phyloP scores from a whole-genome alignment of 2,888 invertebrate species.

The Drosophila atripex region DNA sequence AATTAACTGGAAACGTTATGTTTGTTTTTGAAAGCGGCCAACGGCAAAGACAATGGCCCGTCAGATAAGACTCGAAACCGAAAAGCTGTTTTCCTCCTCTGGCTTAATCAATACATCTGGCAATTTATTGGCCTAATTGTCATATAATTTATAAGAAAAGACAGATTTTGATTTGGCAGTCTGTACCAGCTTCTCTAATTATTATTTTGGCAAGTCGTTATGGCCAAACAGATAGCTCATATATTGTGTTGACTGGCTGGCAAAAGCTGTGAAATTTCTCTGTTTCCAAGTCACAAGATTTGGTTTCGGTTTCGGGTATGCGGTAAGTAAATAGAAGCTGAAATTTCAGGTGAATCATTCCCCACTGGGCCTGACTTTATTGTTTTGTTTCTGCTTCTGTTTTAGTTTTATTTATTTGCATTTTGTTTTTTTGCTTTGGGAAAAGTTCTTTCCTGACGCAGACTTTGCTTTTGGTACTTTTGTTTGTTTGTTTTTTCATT shows the following conservation, averaged over 20 bases:
- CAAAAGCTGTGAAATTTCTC: conserved; percentile 19
- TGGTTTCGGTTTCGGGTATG: conserved; percentile 13
- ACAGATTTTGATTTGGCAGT: neutral
- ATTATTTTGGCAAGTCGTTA: conserved; percentile 28
- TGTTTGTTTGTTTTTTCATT: conserved; percentile 34
- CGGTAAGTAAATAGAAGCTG: conserved; percentile 28
- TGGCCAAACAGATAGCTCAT: conserved; percentile 19
- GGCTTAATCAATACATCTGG: conserved; percentile 52
- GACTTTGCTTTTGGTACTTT: conserved; percentile 63
- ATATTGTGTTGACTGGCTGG: conserved; percentile 14
- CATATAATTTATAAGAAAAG: conserved; percentile 66
- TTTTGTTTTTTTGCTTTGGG: conserved; percentile 34
- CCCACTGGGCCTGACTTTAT: conserved; percentile 23
- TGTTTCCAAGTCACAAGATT: conserved; percentile 38
- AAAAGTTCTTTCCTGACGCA: conserved; percentile 52
- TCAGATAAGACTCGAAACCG: conserved; percentile 45
- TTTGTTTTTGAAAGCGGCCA: conserved; percentile 66
- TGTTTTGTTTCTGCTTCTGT: conserved; percentile 26
- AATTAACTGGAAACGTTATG: conserved; percentile 78
- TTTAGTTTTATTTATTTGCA: conserved; percentile 30
- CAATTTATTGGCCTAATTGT: conserved; percentile 74
- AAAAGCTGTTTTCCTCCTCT: conserved; percentile 18
- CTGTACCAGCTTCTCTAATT: conserved; percentile 24
- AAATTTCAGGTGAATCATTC: conserved; percentile 43
- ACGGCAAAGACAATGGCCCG: conserved; percentile 33